Evolutionary conservation across 2,797 vertebrate genomes (phyloP), one percentile per base, ranked within the genome.

Genomic region (Thunnus albacares): DNA sequence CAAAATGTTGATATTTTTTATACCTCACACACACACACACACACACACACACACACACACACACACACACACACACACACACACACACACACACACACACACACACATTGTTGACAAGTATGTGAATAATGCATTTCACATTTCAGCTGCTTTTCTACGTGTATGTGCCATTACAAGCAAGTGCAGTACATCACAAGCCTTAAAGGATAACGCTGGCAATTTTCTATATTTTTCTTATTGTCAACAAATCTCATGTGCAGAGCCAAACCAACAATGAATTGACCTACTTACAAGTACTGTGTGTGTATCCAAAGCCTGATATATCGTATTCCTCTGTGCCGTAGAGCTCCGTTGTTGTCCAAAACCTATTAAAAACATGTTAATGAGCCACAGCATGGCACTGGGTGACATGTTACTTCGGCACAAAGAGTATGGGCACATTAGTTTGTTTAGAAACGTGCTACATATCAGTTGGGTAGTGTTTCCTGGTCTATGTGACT

Each of bases 401-500:
- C 5, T 45, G 15, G 13, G 43, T 15, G 13, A 45, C 43, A 4
- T 45, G 15, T 45, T 45, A 14, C 14, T 45, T 45, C 4, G 15
- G 43, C 15, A 45, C 6, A 6, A 45, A 45, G 43, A 15, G 13
- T 45, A 45, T 45, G 5, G 13, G 43, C 41, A 43, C 14, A 5
- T 45, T 45, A 45, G 5, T 45, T 15, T 45, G 43, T 45, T 4
- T 45, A 45, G 43, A 45, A 45, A 45, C 14, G 15, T 45, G 43
- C 6, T 45, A 45, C 15, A 45, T 45, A 45, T 45, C 51, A 20
- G 28, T 49, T 45, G 20, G n/a, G 18, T 18, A 30, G 24, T 15
- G 55, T 72, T 61, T 61, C 14, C n/a, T 61, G 18, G 63, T 43
- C 53, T 51, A 30, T 65, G 55, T 72, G 33, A 47, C 35, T 51